Percentiles rank a stretch among this genome's conserved stretches.
Evolutionary conservation across 2,797 vertebrate genomes (phyloP).

Genomic region (Cercopithecus hamlyni): DNA sequence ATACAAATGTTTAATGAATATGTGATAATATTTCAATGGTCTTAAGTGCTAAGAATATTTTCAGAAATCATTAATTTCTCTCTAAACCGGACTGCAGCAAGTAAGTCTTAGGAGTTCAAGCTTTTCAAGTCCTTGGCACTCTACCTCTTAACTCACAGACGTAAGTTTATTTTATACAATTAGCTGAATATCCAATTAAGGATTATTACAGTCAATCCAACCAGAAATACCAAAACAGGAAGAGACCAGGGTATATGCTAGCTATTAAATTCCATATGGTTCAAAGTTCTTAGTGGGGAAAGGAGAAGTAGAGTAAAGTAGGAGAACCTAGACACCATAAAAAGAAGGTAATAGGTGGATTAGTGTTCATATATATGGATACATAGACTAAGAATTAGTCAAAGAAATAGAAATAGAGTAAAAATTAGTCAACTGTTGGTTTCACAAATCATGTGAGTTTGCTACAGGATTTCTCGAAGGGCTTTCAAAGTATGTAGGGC

Average conservation of each 20-base stretch:
- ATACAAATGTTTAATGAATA: slow-evolving; percentile 41
- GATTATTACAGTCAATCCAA: slow-evolving; percentile 23
- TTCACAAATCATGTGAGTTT: neutral
- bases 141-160: neutral
- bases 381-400: neutral
- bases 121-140: neutral
- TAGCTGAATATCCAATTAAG: slow-evolving; percentile 20
- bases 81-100: neutral
- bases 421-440: neutral
- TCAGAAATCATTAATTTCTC: slow-evolving; percentile 16
- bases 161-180: slow-evolving; percentile 49
- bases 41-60: slow-evolving; percentile 43
- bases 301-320: neutral
- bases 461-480: neutral
- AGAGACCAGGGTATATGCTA: neutral
- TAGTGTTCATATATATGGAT: neutral
- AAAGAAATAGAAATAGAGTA: neutral
- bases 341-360: neutral
- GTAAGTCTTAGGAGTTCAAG: neutral
- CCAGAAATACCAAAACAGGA: slow-evolving; percentile 14
- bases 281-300: neutral
- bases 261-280: neutral
- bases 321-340: neutral
- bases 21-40: slow-evolving; percentile 10
- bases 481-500: slow-evolving; percentile 3